phyloP scores from a whole-genome alignment of 2,797 vertebrate species.

The Notolabrus celidotus region DNA sequence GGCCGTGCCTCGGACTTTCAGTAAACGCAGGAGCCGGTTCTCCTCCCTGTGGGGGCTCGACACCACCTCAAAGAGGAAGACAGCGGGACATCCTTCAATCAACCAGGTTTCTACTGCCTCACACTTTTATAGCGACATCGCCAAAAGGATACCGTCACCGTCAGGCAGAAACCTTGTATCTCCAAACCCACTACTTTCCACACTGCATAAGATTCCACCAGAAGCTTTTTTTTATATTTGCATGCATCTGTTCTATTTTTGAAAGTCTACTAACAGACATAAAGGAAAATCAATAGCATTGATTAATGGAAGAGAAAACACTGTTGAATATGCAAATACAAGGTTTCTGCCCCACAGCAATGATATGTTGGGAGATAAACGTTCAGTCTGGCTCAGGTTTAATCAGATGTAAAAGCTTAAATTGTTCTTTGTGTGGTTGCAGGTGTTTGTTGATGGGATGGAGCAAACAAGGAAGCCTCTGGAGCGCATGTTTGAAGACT shows the following conservation, averaged over 20 bases:
- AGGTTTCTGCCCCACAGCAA: too few species aligned
- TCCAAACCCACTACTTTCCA: too few species aligned
- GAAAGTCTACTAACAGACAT: too few species aligned
- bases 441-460: conserved; percentile 93
- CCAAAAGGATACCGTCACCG: too few species aligned
- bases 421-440: conserved; percentile 41
- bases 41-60: conserved; percentile 98
- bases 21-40: conserved; percentile 95
- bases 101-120: conserved; percentile 88
- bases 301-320: too few species aligned
- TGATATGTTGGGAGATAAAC: neutral
- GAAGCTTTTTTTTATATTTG: too few species aligned
- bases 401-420: neutral
- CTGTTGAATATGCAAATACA: too few species aligned
- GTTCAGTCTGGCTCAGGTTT: neutral
- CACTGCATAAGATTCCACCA: too few species aligned
- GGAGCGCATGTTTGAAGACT: conserved; percentile 91
- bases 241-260: too few species aligned
- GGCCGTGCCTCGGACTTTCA: conserved; percentile 92
- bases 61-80: conserved; percentile 95
- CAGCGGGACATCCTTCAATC: conserved; percentile 91
- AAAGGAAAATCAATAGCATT: too few species aligned
- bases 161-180: too few species aligned
- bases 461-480: conserved; percentile 89
- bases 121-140: neutral